These are phyloP conservation scores for Melitaea athalia DNA, from an alignment of 2,888 invertebrate species.

Conservation along the genomic window DNA sequence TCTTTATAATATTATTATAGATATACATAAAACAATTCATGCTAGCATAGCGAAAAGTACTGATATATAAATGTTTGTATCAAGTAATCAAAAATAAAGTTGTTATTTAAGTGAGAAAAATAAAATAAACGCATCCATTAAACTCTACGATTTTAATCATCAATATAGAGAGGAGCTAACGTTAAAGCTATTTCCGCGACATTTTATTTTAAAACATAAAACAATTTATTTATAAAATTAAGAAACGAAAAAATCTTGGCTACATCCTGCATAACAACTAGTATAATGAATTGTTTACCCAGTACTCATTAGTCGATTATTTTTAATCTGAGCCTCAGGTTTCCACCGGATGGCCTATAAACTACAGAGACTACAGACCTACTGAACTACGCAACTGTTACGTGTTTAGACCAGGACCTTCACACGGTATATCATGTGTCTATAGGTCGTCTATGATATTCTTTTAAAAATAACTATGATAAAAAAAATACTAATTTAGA, in stretches of 20 bases:
- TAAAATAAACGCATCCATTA: too few relatives aligned
- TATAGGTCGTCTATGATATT: not conserved
- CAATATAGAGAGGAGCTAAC: too few relatives aligned
- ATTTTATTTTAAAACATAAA: not conserved
- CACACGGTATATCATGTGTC: not conserved
- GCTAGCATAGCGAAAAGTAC: too few relatives aligned
- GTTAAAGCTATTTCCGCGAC: not conserved
- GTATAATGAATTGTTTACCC: conserved; percentile 48
- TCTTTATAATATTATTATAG: too few relatives aligned
- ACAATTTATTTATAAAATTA: not conserved
- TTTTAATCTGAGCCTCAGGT: conserved; percentile 52
- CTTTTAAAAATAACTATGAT: too few relatives aligned
- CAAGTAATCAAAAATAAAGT: too few relatives aligned
- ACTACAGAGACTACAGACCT: conserved; percentile 57
- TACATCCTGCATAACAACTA: conserved; percentile 34
- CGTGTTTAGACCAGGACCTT: conserved; percentile 12
- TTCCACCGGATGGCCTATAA: conserved; percentile 59
- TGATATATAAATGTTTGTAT: too few relatives aligned
- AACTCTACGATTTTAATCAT: too few relatives aligned
- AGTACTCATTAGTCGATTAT: conserved; percentile 48
- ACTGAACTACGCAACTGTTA: conserved; percentile 42
- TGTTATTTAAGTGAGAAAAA: too few relatives aligned
- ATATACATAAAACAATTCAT: too few relatives aligned
- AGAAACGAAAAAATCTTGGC: conserved; percentile 14
- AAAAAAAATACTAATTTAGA: too few relatives aligned